phyloP scores from a whole-genome alignment of 35 echinoderm and acorn worm species.

The Eucidaris tribuloides region DNA sequence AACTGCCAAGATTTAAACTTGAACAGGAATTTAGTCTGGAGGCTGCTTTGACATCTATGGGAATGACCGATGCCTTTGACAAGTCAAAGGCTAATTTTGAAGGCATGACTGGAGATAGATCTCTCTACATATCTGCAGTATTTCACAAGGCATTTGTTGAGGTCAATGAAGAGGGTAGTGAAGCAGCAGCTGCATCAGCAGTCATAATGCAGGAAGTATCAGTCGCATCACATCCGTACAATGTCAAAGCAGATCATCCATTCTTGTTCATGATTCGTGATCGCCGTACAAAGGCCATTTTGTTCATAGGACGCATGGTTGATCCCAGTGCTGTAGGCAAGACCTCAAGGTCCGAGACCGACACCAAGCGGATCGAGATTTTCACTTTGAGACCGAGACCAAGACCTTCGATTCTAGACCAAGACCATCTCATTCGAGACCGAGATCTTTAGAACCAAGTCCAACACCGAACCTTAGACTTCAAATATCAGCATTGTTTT shows the following conservation, averaged over 20 bases:
- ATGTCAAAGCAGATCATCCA: constrained; percentile 71
- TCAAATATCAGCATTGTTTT: too few species aligned
- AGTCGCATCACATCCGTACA: background rate
- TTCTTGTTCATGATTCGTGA: constrained; percentile 82
- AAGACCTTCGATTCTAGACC: too few species aligned
- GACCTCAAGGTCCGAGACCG: too few species aligned
- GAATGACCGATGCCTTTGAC: constrained; percentile 67
- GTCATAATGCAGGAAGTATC: constrained; percentile 32
- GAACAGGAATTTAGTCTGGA: constrained; percentile 26
- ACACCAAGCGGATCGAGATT: too few species aligned
- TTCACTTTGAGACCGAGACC: too few species aligned
- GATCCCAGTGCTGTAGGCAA: too few species aligned
- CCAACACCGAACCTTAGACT: too few species aligned
- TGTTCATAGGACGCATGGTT: constrained; percentile 70
- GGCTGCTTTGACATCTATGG: constrained; percentile 28
- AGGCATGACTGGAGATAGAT: constrained; percentile 30
- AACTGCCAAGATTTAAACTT: constrained; percentile 67
- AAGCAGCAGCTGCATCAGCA: constrained; percentile 68
- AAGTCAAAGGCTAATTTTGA: constrained; percentile 37
- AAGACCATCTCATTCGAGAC: too few species aligned
- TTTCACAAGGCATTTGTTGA: constrained; percentile 76
- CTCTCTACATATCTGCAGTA: constrained; percentile 58
- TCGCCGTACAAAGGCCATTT: constrained; percentile 20
- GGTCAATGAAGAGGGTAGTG: constrained; percentile 66
- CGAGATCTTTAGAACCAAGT: too few species aligned